phyloP scores from a whole-genome alignment of 1,140 invertebrate species.

The Heliconius hermathena region DNA sequence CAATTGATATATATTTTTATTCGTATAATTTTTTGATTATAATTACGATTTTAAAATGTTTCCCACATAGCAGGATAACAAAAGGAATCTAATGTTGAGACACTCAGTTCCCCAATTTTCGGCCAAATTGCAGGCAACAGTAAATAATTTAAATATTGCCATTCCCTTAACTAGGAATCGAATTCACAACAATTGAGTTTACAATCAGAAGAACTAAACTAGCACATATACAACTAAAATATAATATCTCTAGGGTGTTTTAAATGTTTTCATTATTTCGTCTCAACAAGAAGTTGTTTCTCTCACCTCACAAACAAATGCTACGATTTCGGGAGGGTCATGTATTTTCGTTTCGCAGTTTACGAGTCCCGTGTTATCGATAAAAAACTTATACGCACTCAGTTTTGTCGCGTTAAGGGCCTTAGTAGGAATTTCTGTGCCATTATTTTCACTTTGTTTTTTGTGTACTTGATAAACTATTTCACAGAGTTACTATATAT shows the following conservation, averaged over 20 bases:
- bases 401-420: conserved; percentile 26
- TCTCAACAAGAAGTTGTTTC: neutral
- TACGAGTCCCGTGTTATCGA: conserved; percentile 27
- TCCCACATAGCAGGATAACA: too few species aligned
- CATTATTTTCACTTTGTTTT: conserved; percentile 13
- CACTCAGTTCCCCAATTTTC: too few species aligned
- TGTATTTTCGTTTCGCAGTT: conserved; percentile 25
- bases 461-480: neutral
- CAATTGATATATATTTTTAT: too few species aligned
- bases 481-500: neutral
- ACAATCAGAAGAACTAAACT: too few species aligned
- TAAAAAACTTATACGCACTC: conserved; percentile 32
- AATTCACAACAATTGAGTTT: too few species aligned
- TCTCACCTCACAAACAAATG: neutral
- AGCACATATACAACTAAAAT: neutral
- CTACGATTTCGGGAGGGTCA: conserved; percentile 10
- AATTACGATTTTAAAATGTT: too few species aligned
- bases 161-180: too few species aligned
- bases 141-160: too few species aligned
- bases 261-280: conserved; percentile 4
- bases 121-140: too few species aligned
- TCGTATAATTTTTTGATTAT: too few species aligned
- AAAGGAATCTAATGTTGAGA: too few species aligned
- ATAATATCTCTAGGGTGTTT: neutral
- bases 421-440: conserved; percentile 4